Conservation (phyloP, 2,888 invertebrate species). For the Elysia crispata region DNA sequence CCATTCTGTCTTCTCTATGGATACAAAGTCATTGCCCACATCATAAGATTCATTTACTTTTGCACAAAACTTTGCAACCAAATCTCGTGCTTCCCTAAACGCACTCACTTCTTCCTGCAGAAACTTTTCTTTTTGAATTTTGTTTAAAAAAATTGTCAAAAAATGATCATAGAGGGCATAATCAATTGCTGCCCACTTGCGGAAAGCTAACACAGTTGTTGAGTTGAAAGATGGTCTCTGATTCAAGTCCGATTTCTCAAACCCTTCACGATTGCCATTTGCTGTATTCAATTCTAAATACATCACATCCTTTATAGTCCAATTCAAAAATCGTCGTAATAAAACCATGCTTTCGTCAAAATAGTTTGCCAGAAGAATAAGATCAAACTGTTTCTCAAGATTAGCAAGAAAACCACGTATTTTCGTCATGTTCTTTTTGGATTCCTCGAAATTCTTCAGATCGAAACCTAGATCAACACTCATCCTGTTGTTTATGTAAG, state of each 20-base stretch:
- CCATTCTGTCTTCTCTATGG: slow-evolving; percentile 52
- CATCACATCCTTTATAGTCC: slow-evolving; percentile 57
- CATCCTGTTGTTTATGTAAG: slow-evolving; percentile 49
- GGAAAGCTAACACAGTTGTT: not conserved
- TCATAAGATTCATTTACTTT: too few species aligned
- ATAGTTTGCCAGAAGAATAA: slow-evolving; percentile 57
- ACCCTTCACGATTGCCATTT: not conserved
- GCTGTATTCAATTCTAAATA: slow-evolving; percentile 46
- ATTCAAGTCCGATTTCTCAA: not conserved
- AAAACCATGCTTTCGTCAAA: slow-evolving; percentile 59
- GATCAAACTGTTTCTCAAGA: slow-evolving; percentile 53
- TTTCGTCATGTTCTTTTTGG: slow-evolving; percentile 16
- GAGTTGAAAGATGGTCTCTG: not conserved
- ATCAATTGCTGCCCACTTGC: slow-evolving; percentile 38
- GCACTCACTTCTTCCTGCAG: slow-evolving; percentile 48
- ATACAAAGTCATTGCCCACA: too few species aligned
- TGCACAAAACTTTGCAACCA: slow-evolving; percentile 41
- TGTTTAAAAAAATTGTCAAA: slow-evolving; percentile 26
- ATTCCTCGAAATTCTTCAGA: slow-evolving; percentile 14
- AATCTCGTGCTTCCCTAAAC: slow-evolving; percentile 28
- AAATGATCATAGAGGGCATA: slow-evolving; percentile 50
- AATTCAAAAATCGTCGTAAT: slow-evolving; percentile 56
- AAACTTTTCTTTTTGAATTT: slow-evolving; percentile 32
- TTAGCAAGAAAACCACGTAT: slow-evolving; percentile 38
- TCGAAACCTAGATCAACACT: slow-evolving; percentile 48